Conservation (phyloP, 2,113 vertebrate genomes). For the Taxidea taxus region DNA sequence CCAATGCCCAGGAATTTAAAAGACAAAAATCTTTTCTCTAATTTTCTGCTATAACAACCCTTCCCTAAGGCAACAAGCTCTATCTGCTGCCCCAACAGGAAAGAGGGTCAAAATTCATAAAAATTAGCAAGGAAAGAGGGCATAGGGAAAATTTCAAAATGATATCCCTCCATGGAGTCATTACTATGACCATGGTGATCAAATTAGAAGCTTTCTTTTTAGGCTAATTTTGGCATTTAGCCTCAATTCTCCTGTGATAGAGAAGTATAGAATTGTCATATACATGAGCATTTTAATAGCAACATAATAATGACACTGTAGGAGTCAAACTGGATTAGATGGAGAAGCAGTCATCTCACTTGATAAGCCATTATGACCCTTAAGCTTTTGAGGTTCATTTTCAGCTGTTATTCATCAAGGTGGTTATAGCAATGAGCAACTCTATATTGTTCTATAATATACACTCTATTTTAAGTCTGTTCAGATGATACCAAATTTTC, state of each 20-base stretch:
- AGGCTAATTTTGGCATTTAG: not conserved
- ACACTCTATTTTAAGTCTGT: constrained; percentile 41
- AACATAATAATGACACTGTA: not conserved
- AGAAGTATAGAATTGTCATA: not conserved
- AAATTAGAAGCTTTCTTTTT: not conserved
- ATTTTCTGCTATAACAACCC: not conserved
- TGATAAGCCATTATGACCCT: not conserved
- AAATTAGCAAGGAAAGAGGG: not conserved
- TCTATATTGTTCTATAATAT: not conserved
- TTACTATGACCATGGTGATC: not conserved
- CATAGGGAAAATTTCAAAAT: not conserved
- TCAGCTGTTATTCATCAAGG: not conserved
- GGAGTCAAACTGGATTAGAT: too few relatives aligned
- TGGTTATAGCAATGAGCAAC: not conserved
- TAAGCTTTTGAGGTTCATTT: not conserved
- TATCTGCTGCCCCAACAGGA: not conserved
- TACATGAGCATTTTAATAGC: not conserved
- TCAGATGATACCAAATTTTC: constrained; percentile 58
- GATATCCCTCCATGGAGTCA: not conserved
- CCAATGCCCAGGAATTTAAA: not conserved
- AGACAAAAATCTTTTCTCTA: not conserved
- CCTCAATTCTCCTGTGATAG: not conserved
- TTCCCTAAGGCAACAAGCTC: not conserved
- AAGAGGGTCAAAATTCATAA: not conserved
- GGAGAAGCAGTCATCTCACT: not conserved